phyloP scores from a whole-genome alignment of 2,888 invertebrate species.

The Xiphydria camelus region DNA sequence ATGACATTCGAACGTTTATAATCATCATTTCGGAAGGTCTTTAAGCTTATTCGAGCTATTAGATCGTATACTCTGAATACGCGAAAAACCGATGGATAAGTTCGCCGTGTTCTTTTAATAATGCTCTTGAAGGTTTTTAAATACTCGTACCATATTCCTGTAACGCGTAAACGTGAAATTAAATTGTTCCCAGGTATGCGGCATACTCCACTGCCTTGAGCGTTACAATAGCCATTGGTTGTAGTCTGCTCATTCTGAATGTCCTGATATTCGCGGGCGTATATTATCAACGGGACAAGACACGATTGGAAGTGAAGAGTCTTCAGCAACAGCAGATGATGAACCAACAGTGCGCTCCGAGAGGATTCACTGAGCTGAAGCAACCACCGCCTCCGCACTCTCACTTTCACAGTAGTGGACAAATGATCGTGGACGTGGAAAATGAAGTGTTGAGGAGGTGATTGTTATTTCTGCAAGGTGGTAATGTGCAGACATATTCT shows the following conservation, averaged over 20 bases:
- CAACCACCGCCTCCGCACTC: constrained; percentile 71
- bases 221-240: constrained; percentile 93
- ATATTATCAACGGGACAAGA: constrained; percentile 88
- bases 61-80: too few species aligned
- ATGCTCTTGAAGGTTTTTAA: too few species aligned
- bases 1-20: too few species aligned
- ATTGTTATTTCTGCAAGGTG: too few species aligned
- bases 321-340: constrained; percentile 77
- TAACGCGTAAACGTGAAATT: too few species aligned
- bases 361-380: constrained; percentile 57
- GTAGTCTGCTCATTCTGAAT: constrained; percentile 87
- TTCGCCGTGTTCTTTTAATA: too few species aligned
- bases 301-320: constrained; percentile 76
- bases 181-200: constrained; percentile 41
- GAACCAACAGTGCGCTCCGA: constrained; percentile 71
- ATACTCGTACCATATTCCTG: too few species aligned
- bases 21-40: too few species aligned
- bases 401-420: constrained; percentile 79
- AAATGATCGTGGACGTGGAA: constrained; percentile 83
- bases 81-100: too few species aligned
- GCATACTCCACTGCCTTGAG: constrained; percentile 89
- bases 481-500: too few species aligned
- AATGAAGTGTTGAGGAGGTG: constrained; percentile 65
- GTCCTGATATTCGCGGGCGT: constrained; percentile 93
- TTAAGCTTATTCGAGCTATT: too few species aligned